These are phyloP conservation scores for Sorex araneus DNA, from an alignment of 2,113 vertebrate genomes.

Conservation along the genomic window DNA sequence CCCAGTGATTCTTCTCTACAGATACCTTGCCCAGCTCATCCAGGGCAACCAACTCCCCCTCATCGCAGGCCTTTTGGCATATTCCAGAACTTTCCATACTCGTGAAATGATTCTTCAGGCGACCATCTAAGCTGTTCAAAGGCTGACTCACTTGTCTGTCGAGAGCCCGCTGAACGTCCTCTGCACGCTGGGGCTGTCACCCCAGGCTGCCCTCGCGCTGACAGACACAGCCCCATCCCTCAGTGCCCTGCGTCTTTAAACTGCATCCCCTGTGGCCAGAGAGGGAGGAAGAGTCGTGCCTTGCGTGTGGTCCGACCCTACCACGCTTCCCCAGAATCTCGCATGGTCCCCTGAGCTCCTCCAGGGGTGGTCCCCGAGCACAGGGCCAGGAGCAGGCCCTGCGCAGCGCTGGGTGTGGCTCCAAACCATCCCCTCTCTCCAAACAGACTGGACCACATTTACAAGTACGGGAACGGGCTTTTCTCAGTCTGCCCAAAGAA, in stretches of 20 bases:
- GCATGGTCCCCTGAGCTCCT: background rate
- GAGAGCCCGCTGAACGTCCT: background rate
- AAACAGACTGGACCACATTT: conserved; percentile 20
- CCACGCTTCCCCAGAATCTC: too few species aligned
- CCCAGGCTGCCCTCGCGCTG: background rate
- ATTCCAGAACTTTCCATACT: conserved; percentile 28
- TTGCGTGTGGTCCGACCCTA: too few species aligned
- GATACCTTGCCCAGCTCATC: background rate
- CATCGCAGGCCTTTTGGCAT: background rate
- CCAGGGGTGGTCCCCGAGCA: background rate
- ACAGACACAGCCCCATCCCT: background rate
- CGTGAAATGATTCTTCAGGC: conserved; percentile 23
- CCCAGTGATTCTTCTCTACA: conserved; percentile 4
- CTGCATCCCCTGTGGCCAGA: too few species aligned
- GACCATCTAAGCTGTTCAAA: conserved; percentile 45
- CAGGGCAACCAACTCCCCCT: background rate
- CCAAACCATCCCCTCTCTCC: background rate
- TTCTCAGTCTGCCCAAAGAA: conserved; percentile 29
- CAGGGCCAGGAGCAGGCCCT: too few species aligned
- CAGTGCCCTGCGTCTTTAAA: too few species aligned
- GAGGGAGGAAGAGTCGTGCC: too few species aligned
- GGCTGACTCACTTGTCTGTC: background rate
- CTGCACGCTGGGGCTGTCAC: background rate
- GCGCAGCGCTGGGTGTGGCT: too few species aligned
- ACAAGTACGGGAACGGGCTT: background rate